A percentile compares a stretch with the other conserved stretches of the same genome.
phyloP scores from a whole-genome alignment of 1,140 invertebrate species.

The Drosophila sechellia region DNA sequence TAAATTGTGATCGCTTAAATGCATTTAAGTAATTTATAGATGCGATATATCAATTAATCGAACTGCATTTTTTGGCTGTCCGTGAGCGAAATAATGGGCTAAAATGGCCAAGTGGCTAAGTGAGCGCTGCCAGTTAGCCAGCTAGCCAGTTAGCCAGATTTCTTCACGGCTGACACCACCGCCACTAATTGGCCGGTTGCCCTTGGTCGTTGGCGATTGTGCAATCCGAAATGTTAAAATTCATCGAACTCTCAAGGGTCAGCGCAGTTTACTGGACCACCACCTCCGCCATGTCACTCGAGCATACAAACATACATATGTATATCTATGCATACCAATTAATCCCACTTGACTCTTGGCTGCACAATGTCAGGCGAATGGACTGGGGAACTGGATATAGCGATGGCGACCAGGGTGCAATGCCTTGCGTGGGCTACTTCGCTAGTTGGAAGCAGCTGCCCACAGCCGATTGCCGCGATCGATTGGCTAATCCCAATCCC shows the following conservation, averaged over 20 bases:
- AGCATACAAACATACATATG: constrained; percentile 6
- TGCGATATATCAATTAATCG: constrained; percentile 21
- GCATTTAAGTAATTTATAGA: constrained; percentile 2
- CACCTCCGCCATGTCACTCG: constrained; percentile 5
- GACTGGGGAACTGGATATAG: constrained; percentile 4
- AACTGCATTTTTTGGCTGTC: constrained; percentile 24
- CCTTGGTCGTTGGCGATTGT: constrained; percentile 59
- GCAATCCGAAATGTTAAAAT: constrained; percentile 62
- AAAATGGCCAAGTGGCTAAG: constrained; percentile 22
- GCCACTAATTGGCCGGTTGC: constrained; percentile 66
- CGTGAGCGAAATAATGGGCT: constrained; percentile 18
- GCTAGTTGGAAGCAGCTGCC: constrained; percentile 1
- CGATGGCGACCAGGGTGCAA: constrained; percentile 24
- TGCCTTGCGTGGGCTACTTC: constrained; percentile 36
- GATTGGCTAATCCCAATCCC: constrained; percentile 46
- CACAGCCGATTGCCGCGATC: constrained; percentile 15
- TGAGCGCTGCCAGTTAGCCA: constrained; percentile 3
- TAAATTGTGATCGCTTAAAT: neutral
- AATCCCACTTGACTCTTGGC: constrained; percentile 55
- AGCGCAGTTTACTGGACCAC: constrained; percentile 55
- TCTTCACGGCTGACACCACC: constrained; percentile 33
- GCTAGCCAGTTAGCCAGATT: constrained; percentile 25
- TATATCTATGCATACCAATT: constrained; percentile 41
- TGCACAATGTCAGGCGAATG: constrained; percentile 45
- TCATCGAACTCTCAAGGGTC: constrained; percentile 68